A percentile compares a stretch with the other conserved stretches of the same genome.
Evolutionary conservation across 2,888 invertebrate genomes (phyloP).

Genomic region (Eurytoma californica): DNA sequence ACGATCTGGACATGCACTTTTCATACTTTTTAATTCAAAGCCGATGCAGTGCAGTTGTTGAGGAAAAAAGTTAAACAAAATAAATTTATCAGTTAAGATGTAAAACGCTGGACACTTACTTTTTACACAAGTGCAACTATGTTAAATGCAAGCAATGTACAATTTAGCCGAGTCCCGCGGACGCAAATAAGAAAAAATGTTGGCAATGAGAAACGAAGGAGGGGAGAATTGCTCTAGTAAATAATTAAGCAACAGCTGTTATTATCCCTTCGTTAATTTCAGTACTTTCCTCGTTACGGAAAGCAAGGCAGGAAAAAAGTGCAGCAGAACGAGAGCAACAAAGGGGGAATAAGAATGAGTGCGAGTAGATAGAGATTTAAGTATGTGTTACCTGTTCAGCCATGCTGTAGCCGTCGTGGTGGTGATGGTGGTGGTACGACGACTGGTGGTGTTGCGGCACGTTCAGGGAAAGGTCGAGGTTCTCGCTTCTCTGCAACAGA

Average conservation of each 20-base stretch:
- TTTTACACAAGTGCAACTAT: too few species aligned
- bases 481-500: constrained; percentile 85
- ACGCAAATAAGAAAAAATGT: too few species aligned
- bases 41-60: too few species aligned
- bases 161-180: background rate
- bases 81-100: too few species aligned
- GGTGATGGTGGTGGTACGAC: constrained; percentile 78
- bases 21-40: too few species aligned
- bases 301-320: constrained; percentile 24
- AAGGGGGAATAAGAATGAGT: background rate
- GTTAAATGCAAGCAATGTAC: background rate
- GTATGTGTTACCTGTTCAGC: constrained; percentile 81
- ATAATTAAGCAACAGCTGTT: constrained; percentile 46
- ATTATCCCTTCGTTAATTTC: constrained; percentile 46
- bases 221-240: constrained; percentile 41
- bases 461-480: constrained; percentile 83
- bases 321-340: background rate
- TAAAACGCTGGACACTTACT: too few species aligned
- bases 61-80: too few species aligned
- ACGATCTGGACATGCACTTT: too few species aligned
- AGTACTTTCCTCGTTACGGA: constrained; percentile 36
- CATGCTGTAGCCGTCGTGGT: constrained; percentile 85
- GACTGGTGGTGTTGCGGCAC: constrained; percentile 80
- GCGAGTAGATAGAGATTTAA: background rate
- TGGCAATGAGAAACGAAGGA: background rate